A percentile compares a stretch with the other conserved stretches of the same genome.
Conservation (phyloP, 2,797 vertebrate species). For the Melanotaenia pygmaea region DNA sequence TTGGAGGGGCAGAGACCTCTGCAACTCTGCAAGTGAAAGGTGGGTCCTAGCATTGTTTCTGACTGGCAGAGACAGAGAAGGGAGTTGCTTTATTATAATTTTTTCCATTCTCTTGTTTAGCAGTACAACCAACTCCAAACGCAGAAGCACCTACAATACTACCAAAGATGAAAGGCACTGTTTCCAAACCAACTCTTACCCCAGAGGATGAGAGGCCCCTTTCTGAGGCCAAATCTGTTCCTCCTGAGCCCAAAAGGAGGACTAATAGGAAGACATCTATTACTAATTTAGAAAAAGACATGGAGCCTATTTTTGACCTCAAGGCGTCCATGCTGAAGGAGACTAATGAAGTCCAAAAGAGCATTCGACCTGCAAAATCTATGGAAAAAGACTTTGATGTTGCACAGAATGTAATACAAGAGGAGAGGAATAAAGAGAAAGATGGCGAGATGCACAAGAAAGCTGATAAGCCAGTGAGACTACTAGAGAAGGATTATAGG, state of each 20-base stretch:
- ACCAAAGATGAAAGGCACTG: slow-evolving; percentile 11
- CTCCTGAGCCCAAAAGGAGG: slow-evolving; percentile 86
- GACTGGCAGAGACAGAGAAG: background rate
- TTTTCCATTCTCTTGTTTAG: slow-evolving; percentile 28
- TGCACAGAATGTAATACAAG: slow-evolving; percentile 28
- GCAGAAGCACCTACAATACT: slow-evolving; percentile 34
- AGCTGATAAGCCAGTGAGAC: slow-evolving; percentile 10
- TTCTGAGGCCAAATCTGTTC: slow-evolving; percentile 60
- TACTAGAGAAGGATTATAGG: slow-evolving; percentile 14
- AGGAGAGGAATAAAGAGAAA: slow-evolving; percentile 28
- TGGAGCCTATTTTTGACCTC: slow-evolving; percentile 26
- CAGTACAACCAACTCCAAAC: slow-evolving; percentile 29
- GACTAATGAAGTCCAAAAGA: slow-evolving; percentile 26
- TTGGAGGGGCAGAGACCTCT: slow-evolving; percentile 62
- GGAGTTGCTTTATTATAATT: background rate
- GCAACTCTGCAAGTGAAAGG: slow-evolving; percentile 63
- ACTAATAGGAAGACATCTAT: slow-evolving; percentile 87
- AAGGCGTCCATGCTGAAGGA: slow-evolving; percentile 29
- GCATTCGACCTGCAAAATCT: slow-evolving; percentile 12
- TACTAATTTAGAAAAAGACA: slow-evolving; percentile 76
- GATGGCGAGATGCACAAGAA: slow-evolving; percentile 12
- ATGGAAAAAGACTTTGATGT: slow-evolving; percentile 22
- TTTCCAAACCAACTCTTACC: slow-evolving; percentile 22
- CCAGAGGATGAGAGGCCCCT: slow-evolving; percentile 62
- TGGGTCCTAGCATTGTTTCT: slow-evolving; percentile 22